Evolutionary conservation across 1,140 invertebrate genomes (phyloP).

Genomic region (Danaus plexippus): DNA sequence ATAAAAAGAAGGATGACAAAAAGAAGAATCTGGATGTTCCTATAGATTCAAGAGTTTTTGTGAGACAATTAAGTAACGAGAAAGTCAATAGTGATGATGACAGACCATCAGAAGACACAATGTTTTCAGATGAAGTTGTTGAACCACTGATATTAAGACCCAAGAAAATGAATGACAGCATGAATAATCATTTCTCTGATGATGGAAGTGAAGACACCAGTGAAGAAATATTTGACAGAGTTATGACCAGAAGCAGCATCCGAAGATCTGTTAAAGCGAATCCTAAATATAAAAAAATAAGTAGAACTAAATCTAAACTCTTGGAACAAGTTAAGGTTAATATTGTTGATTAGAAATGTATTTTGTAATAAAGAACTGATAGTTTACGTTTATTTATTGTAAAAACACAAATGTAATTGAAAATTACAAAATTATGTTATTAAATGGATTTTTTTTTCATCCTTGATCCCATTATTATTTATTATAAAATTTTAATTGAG

Average conservation of each 20-base stretch:
- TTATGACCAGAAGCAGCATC: conserved; percentile 62
- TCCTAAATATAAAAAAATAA: conserved; percentile 67
- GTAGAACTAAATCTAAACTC: conserved; percentile 59
- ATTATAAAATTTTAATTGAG: no score
- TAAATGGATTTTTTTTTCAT: conserved; percentile 8
- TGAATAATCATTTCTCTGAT: conserved; percentile 66
- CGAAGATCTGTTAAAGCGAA: conserved; percentile 64
- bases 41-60: conserved; percentile 30
- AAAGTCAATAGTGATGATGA: conserved; percentile 58
- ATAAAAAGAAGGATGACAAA: conserved; percentile 53
- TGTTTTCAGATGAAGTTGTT: conserved; percentile 41
- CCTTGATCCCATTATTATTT: no score
- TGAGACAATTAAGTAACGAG: conserved; percentile 41
- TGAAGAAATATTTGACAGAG: conserved; percentile 64
- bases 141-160: conserved; percentile 49
- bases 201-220: conserved; percentile 64
- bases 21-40: conserved; percentile 49
- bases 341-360: conserved; percentile 44
- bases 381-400: conserved; percentile 6
- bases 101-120: conserved; percentile 38
- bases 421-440: conserved; percentile 17
- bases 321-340: conserved; percentile 63
- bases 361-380: conserved; percentile 12
- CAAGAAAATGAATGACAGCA: conserved; percentile 61
- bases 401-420: conserved; percentile 17